Percentiles rank a stretch among this genome's conserved stretches.
Evolutionary conservation across 2,797 vertebrate genomes (phyloP).

Genomic region (Adelosebastes latens): DNA sequence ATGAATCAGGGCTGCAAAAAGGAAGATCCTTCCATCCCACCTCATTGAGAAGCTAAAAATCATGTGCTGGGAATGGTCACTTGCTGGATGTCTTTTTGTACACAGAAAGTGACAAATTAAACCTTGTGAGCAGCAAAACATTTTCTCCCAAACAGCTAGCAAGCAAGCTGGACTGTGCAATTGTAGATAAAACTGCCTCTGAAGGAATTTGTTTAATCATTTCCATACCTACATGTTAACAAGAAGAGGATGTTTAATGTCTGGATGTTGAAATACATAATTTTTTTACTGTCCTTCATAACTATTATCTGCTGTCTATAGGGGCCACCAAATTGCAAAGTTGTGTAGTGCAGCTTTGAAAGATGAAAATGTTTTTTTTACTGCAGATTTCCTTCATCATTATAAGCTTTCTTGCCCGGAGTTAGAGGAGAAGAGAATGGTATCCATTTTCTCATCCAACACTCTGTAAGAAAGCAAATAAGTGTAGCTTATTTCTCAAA

Average conservation of each 20-base stretch:
- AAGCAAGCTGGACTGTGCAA: neutral
- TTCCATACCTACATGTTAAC: neutral
- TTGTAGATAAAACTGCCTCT: neutral
- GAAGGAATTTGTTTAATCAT: neutral
- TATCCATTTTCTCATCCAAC: neutral
- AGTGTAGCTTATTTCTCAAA: too few relatives aligned
- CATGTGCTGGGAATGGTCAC: neutral
- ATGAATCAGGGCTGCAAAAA: conserved; percentile 5
- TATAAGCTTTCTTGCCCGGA: neutral
- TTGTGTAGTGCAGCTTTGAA: neutral
- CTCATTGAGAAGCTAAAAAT: conserved; percentile 4
- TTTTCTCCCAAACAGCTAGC: neutral
- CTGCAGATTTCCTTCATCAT: neutral
- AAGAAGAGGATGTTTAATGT: conserved; percentile 7
- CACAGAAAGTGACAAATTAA: conserved; percentile 15
- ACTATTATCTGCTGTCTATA: neutral
- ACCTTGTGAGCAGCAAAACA: neutral
- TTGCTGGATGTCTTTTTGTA: neutral
- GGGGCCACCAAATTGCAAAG: conserved; percentile 16
- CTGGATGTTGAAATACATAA: conserved; percentile 1
- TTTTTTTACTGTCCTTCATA: conserved; percentile 11
- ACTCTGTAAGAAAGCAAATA: neutral
- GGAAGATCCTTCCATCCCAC: neutral
- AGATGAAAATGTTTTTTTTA: neutral
- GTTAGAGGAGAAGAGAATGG: neutral